phyloP scores from a whole-genome alignment of 1,140 invertebrate genomes.

The Papilio polytes region DNA sequence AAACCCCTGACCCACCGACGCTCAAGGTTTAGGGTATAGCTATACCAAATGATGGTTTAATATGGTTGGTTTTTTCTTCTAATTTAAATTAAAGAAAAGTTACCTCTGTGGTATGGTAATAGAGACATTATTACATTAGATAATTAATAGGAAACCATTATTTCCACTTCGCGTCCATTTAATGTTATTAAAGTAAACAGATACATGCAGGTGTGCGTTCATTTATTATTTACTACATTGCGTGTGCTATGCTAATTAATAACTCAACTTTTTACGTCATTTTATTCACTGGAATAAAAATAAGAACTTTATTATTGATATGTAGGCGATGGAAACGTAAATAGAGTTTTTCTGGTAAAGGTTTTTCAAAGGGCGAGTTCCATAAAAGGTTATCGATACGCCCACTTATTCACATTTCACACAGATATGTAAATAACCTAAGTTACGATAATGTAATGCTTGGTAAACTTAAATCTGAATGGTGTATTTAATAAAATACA shows the following conservation, averaged over 20 bases:
- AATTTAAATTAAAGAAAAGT: background rate
- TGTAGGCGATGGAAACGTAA: background rate
- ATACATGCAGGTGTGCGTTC: background rate
- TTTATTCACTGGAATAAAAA: background rate
- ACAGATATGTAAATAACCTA: no score
- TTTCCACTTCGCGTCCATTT: background rate
- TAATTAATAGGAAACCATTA: background rate
- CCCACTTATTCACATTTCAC: no score
- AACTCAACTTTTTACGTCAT: background rate
- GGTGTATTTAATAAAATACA: no score
- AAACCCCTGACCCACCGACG: no score
- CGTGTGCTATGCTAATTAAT: background rate
- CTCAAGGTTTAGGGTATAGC: no score
- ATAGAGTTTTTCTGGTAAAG: no score
- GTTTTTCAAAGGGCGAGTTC: no score
- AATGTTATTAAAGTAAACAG: background rate
- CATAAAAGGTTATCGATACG: no score
- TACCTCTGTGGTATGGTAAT: background rate
- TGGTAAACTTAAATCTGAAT: no score
- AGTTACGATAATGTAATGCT: no score
- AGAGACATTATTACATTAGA: background rate
- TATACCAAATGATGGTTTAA: no score
- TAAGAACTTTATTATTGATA: background rate
- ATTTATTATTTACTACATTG: background rate
- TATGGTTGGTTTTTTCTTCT: no score